Base-by-base conservation (phyloP, 2,797 vertebrate species). In the Monodelphis domestica region DNA sequence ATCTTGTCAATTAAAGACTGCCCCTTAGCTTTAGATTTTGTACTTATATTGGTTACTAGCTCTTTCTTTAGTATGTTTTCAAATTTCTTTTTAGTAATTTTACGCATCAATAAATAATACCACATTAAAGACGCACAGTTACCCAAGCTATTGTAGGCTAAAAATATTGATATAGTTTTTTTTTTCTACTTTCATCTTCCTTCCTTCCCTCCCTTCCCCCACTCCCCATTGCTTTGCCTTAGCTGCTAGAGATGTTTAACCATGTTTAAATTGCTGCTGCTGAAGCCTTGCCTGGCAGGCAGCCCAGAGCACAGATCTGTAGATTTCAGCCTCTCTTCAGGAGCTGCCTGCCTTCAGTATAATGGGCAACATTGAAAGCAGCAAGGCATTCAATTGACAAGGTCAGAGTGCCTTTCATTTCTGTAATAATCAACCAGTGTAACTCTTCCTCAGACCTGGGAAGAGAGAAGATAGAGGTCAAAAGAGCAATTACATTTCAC, bases 401-500 rank as follows among this genome's bases (percentile, higher is more conserved):
- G 98, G 98, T 99, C 98, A 98, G 97, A 98, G 98, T 97, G 98
- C 97, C 98, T 98, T 99, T 98, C 98, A 98, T 98, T 98, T 98
- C 98, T 97, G 98, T 98, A 98, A 98, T 98, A 98, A 98, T 98
- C 98, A 98, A 98, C 98, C 98, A 98, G 98, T 98, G 98, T 98
- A 98, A 98, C 98, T 98, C 98, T 99, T 99, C 98, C 98, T 98
- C 97, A 98, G 98, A 98, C 98, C 98, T 97, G 97, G 98, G 98
- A 98, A 98, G 98, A 98, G 98, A 98, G 98, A 98, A 98, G 98
- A 98, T 98, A 98, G 98, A 98, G 98, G 98, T 98, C 98, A 98
- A 98, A 98, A 98, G 98, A 98, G 98, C 98, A 98, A 99, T 98
- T 99, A 98, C 98, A 98, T 99, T 98, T 98, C 98, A 98, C 97